Base-by-base conservation (phyloP, 2,113 vertebrate genomes). In the Oryzias woworae region DNA sequence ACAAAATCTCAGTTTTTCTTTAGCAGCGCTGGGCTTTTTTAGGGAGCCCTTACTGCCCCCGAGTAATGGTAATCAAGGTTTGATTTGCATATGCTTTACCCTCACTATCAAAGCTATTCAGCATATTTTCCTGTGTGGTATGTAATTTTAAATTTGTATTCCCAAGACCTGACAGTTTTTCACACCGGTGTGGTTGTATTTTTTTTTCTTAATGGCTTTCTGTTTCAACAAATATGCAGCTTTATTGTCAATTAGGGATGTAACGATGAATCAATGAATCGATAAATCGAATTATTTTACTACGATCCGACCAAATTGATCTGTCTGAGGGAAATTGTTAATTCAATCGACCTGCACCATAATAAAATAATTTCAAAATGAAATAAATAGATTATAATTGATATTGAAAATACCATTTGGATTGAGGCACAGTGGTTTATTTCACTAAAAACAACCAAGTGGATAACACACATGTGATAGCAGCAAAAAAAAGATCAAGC, bases 31-130 rank as follows among this genome's bases (percentile, higher is more conserved):
- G 17, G 62, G 36, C 24, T 69, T 56, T 17, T 52, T 52, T 69
- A 64, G 72, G 49, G 3, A 69, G 24, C 23, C 6, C 16, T 53
- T 12, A 49, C 65, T 82, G 14, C 57, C 63, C 58, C 3, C 10
- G 62, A 66, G 59, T 31, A 22, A 45, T 52, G 65, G 77, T 57
- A 81, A 81, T 63, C 20, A 24, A 61, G 73, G 8, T 65, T 73
- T 56, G 44, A 75, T 63, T 84, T 82, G 75, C 71, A 78, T 71
- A 66, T 71, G 52, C 56, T 43, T 56, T 31, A 69, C 24, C 5
- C 50, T 77, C 57, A 77, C 84, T 85, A 85, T 86, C 77, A 83
- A 88, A 90, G 82, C 82, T 80, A 84, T 80, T 74, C 75, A 55
- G 48, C 15, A 60, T 46, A 48, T 74, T 63, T 61, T 69, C 36